A percentile compares a stretch with the other conserved stretches of the same genome.
phyloP scores from a whole-genome alignment of 1,140 invertebrate species.

The Geopemphigus sp. region DNA sequence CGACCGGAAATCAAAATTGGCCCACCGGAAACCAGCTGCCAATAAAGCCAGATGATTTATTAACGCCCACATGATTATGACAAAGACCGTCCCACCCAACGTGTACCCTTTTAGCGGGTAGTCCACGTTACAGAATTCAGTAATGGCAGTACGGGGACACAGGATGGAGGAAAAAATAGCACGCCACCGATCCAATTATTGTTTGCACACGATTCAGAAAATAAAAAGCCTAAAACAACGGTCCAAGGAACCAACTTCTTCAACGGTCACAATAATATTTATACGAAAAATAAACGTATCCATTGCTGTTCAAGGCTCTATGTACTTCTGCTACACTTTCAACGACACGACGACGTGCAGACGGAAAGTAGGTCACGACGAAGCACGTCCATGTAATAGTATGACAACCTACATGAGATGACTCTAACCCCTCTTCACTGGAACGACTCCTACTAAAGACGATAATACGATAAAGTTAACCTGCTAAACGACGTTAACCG shows the following conservation, averaged over 20 bases:
- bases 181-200: background rate
- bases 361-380: background rate
- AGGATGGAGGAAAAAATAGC: background rate
- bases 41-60: constrained; percentile 44
- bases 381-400: background rate
- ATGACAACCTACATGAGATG: background rate
- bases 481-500: background rate
- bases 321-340: no score
- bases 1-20: constrained; percentile 41
- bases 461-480: background rate
- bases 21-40: constrained; percentile 34
- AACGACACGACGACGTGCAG: no score
- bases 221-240: background rate
- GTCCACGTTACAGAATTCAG: no score
- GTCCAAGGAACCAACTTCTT: background rate
- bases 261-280: background rate
- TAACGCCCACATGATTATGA: background rate
- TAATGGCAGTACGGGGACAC: background rate
- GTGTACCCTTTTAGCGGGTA: background rate
- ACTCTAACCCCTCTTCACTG: background rate
- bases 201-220: background rate
- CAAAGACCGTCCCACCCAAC: background rate
- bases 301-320: background rate
- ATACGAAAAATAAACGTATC: background rate
- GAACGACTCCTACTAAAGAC: background rate